Evolutionary conservation across 1,140 invertebrate genomes (phyloP).

Genomic region (Pantala flavescens): DNA sequence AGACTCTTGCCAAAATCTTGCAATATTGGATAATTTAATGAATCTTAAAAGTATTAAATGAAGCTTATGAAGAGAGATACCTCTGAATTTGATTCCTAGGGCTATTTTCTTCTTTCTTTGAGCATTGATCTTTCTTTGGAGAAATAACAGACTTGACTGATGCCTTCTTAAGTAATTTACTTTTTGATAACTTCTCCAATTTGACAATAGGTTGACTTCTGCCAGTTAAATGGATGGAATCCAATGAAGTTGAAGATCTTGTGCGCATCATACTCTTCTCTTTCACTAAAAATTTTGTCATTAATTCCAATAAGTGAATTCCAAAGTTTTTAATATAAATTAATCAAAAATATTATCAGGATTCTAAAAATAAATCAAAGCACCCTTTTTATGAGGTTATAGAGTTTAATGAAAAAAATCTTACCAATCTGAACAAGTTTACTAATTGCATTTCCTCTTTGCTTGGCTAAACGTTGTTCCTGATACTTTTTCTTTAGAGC

Average conservation of each 20-base stretch:
- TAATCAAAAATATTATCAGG: too few species aligned
- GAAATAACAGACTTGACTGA: not conserved
- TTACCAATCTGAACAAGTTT: conserved; percentile 29
- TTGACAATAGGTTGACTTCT: not conserved
- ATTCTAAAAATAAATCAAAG: too few species aligned
- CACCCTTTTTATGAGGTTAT: too few species aligned
- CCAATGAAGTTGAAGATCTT: conserved; percentile 21
- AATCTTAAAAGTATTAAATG: too few species aligned
- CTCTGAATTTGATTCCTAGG: not conserved
- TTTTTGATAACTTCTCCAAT: not conserved
- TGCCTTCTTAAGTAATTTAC: not conserved
- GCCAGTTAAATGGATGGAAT: not conserved
- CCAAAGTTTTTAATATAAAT: too few species aligned
- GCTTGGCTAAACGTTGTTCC: conserved; percentile 49
- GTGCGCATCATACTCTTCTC: conserved; percentile 26
- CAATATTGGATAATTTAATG: too few species aligned
- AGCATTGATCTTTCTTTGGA: not conserved
- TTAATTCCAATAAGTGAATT: too few species aligned
- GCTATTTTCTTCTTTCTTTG: not conserved
- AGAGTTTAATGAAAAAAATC: not conserved
- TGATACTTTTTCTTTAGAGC: conserved; percentile 54
- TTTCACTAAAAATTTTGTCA: conserved; percentile 23
- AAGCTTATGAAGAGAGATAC: too few species aligned
- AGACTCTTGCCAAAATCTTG: too few species aligned
- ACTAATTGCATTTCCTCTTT: conserved; percentile 29